Conservation (phyloP, 1,140 invertebrate genomes). For the Aleiodes sp. region DNA sequence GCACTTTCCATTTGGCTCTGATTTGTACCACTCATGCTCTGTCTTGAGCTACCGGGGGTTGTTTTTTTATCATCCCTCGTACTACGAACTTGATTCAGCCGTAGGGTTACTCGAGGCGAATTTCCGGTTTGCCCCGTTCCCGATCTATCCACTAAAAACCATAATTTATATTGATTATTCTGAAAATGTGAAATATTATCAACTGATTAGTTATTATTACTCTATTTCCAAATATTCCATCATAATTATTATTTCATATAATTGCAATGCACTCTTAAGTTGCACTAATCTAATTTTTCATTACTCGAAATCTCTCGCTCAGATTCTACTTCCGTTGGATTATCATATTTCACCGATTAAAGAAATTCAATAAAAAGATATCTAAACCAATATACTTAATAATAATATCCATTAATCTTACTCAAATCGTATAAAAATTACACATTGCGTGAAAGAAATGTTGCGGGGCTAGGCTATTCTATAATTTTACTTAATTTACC, state of each 20-base stretch:
- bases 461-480: too few relatives aligned
- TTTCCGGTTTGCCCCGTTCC: slow-evolving; percentile 58
- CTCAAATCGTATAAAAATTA: too few relatives aligned
- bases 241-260: not conserved
- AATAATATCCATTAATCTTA: too few relatives aligned
- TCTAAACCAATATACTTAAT: too few relatives aligned
- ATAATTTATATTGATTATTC: not conserved
- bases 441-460: too few relatives aligned
- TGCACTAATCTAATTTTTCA: too few relatives aligned
- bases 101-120: slow-evolving; percentile 70
- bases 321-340: too few relatives aligned
- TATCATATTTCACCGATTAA: too few relatives aligned
- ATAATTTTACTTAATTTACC: too few relatives aligned
- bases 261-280: too few relatives aligned
- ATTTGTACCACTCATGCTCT: slow-evolving; percentile 9
- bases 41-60: not conserved
- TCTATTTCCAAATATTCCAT: not conserved
- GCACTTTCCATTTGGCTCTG: slow-evolving; percentile 35
- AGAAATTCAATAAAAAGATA: too few relatives aligned
- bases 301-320: too few relatives aligned
- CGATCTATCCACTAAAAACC: slow-evolving; percentile 62
- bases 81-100: slow-evolving; percentile 68
- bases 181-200: not conserved
- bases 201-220: not conserved
- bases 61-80: slow-evolving; percentile 68